Evolutionary conservation across 2,888 invertebrate genomes (phyloP).

Genomic region (Tethea ocularis): DNA sequence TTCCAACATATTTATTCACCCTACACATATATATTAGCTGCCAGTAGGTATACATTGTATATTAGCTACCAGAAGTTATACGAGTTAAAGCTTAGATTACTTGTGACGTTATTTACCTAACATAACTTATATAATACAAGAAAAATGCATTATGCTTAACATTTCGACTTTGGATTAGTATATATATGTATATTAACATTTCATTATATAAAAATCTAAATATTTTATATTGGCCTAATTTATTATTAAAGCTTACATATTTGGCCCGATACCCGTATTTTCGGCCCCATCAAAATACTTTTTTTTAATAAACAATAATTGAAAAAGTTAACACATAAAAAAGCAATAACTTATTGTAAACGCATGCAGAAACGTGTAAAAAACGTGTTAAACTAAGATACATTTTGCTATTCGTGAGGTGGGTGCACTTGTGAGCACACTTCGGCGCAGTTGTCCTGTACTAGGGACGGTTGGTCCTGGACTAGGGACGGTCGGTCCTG

Average conservation of each 20-base stretch:
- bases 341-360: constrained; percentile 18
- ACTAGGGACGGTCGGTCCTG: constrained; percentile 29
- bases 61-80: constrained; percentile 13
- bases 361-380: constrained; percentile 36
- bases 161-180: constrained; percentile 8
- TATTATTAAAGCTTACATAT: constrained; percentile 12
- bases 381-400: background rate
- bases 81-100: constrained; percentile 46
- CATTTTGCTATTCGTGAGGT: constrained; percentile 6
- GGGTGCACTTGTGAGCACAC: constrained; percentile 5
- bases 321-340: constrained; percentile 18
- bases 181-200: constrained; percentile 1
- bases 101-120: constrained; percentile 26
- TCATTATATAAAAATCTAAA: background rate
- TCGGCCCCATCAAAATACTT: background rate
- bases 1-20: constrained; percentile 60
- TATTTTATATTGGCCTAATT: background rate
- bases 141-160: constrained; percentile 4
- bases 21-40: constrained; percentile 40
- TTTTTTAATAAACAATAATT: background rate
- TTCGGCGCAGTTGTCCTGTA: constrained; percentile 20
- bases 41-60: constrained; percentile 7
- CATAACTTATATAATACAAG: constrained; percentile 3
- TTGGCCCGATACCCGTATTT: constrained; percentile 23
- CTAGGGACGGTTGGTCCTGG: constrained; percentile 21